Evolutionary conservation across 2,113 vertebrate genomes (phyloP).

Genomic region (Bos taurus): DNA sequence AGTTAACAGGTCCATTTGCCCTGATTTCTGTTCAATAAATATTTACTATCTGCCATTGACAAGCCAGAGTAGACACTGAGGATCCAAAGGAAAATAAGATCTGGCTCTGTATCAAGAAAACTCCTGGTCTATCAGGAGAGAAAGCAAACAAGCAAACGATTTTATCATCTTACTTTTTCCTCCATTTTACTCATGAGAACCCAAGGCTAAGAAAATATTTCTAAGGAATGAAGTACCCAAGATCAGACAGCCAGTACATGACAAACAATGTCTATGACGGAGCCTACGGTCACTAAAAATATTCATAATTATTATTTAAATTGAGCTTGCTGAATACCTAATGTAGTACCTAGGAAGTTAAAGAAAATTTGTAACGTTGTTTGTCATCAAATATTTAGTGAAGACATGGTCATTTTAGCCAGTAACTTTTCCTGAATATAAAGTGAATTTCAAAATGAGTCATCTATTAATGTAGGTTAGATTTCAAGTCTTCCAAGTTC

Average conservation of each 20-base stretch:
- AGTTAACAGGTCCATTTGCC: neutral
- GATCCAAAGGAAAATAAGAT: neutral
- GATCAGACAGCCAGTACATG: neutral
- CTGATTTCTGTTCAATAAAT: neutral
- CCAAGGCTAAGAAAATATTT: neutral
- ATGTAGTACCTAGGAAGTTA: neutral
- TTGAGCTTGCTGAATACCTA: neutral
- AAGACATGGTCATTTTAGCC: neutral
- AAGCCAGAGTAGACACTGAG: neutral
- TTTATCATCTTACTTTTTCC: neutral
- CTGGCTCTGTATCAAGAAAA: neutral
- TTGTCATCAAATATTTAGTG: neutral
- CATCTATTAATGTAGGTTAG: neutral
- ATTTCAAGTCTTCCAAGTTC: neutral
- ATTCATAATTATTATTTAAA: neutral
- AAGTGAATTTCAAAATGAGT: neutral
- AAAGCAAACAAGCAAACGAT: neutral
- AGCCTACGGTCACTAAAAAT: neutral
- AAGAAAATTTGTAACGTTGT: neutral
- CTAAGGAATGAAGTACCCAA: neutral
- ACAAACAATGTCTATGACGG: neutral
- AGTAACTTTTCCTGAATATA: neutral
- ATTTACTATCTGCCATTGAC: neutral
- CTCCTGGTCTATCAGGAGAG: neutral
- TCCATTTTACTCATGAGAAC: neutral